Base-by-base conservation (phyloP, 2,888 invertebrate genomes). In the Patella depressa region DNA sequence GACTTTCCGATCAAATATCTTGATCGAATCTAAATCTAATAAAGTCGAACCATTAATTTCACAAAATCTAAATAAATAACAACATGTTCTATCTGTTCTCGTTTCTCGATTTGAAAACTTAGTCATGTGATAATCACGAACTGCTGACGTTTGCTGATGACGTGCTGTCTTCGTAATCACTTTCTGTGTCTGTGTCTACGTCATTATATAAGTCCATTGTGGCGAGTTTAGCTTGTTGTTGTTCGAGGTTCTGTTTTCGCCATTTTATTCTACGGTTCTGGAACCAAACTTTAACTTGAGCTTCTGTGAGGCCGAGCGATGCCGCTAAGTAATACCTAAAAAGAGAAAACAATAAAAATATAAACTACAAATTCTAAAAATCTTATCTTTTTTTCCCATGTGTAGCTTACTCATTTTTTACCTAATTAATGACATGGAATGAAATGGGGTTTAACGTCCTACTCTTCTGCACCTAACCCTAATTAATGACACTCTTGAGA, bases 241-340 rank as follows among this genome's bases (percentile, higher is more conserved):
- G 94, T 90, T 98, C 98, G 86, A 97, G 93, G 87, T 97, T 97
- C 88, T 97, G 96, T 89, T 98, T 98, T 74, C 98, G 94, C 98
- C 98, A 98, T 93, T 97, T 97, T 85, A 98, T 98, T 69, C 98
- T 94, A 53, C 91, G 79, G 82, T 91, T 91, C 81, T 91, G 91
- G 80, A 91, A 91, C 91, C 91, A 91, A 17, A 91, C 91, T 82
- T 91, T 91, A 3, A 96, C 96, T 94, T 97, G 97, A 5, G 96
- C 96, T 90, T 97, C 97, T 0, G 96, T 96, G 59, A 97, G 93
- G 85, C 96, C 95, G 73, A 97, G 92, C 0, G 96, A 95, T 82
- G 96, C 95, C 0, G 98, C 98, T 77, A 98, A 93, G 92, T 98
- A 98, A 4, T 97, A 94, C 80, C 98, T 89, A 83, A 70, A 84